phyloP scores from a whole-genome alignment of 1,140 invertebrate genomes.

The Chlorops oryzae region DNA sequence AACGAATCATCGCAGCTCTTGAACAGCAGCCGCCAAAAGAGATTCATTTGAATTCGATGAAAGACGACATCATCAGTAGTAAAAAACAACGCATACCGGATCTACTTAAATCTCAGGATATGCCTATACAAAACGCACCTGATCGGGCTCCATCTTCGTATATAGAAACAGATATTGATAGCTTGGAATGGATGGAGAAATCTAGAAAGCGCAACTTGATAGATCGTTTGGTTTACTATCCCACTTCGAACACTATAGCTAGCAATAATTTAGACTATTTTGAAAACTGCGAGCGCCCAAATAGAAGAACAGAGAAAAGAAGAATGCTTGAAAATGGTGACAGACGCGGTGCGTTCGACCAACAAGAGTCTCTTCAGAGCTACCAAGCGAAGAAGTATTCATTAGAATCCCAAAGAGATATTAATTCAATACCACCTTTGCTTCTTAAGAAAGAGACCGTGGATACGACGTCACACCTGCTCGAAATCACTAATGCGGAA shows the following conservation, averaged over 20 bases:
- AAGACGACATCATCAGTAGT: neutral
- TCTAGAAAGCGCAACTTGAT: constrained; percentile 22
- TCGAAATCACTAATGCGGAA: too few species aligned
- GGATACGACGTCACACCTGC: too few species aligned
- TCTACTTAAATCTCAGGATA: constrained; percentile 20
- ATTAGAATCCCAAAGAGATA: too few species aligned
- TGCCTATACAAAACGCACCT: neutral
- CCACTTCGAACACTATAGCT: constrained; percentile 29
- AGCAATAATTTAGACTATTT: constrained; percentile 29
- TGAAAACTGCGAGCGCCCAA: constrained; percentile 9
- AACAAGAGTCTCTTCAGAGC: too few species aligned
- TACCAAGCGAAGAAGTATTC: too few species aligned
- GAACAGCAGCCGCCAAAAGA: constrained; percentile 1
- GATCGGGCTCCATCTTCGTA: neutral
- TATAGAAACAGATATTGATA: constrained; percentile 20
- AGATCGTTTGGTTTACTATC: constrained; percentile 40
- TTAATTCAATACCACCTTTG: too few species aligned
- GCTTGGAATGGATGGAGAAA: constrained; percentile 15
- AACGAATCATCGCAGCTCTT: neutral
- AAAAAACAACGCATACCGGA: constrained; percentile 26
- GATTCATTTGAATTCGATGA: neutral
- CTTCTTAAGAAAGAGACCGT: too few species aligned
- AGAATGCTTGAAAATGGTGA: too few species aligned
- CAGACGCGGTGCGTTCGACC: too few species aligned
- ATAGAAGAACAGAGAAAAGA: too few species aligned